Conservation (phyloP, 2,888 invertebrate genomes). For the Lordiphosa fenestrarum region DNA sequence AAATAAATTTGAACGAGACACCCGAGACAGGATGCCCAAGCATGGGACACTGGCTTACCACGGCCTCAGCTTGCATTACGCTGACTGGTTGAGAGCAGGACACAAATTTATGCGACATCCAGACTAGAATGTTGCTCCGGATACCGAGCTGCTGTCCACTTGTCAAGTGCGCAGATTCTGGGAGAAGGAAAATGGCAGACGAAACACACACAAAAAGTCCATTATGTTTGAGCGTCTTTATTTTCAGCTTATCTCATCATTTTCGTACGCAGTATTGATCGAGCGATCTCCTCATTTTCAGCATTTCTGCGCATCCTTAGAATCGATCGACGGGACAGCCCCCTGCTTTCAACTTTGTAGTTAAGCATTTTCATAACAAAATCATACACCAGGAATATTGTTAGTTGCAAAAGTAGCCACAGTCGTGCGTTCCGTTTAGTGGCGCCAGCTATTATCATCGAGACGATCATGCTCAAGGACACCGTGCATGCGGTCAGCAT, state of each 20-base stretch:
- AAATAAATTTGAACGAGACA: slow-evolving; percentile 51
- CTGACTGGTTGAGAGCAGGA: slow-evolving; percentile 29
- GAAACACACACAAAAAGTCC: not conserved
- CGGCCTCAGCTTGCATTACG: slow-evolving; percentile 45
- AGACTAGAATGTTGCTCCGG: slow-evolving; percentile 34
- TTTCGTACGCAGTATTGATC: too few relatives aligned
- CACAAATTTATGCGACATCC: slow-evolving; percentile 61
- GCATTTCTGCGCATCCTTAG: too few relatives aligned
- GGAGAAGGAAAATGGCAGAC: too few relatives aligned
- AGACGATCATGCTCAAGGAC: not conserved
- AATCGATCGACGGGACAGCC: too few relatives aligned
- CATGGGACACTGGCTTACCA: slow-evolving; percentile 45
- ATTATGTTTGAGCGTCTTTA: too few relatives aligned
- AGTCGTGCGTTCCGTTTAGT: not conserved
- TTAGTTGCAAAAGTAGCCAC: too few relatives aligned
- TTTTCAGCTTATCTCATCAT: too few relatives aligned
- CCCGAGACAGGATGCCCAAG: slow-evolving; percentile 26
- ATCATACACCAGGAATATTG: too few relatives aligned
- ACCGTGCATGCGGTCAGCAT: not conserved
- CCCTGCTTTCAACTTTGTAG: too few relatives aligned
- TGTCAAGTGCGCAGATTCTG: slow-evolving; percentile 6
- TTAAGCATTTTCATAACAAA: too few relatives aligned
- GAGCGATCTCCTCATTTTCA: too few relatives aligned
- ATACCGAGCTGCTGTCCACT: slow-evolving; percentile 12
- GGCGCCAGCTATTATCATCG: not conserved